Evolutionary conservation across 2,113 vertebrate species (phyloP), one percentile per base, ranked within the genome.

Genomic region (Rhombomys opimus): DNA sequence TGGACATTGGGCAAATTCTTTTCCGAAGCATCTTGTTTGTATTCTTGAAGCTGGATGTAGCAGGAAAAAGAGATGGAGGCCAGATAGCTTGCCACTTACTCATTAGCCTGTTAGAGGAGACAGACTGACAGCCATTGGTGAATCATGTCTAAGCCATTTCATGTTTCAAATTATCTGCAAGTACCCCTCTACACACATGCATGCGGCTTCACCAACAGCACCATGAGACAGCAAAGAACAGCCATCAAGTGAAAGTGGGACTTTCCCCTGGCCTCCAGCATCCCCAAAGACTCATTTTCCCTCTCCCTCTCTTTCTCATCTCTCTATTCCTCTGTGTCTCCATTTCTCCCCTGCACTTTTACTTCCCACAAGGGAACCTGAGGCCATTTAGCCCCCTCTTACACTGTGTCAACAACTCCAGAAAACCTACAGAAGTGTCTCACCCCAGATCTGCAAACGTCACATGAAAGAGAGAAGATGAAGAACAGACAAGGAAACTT

Each of bases 51-150:
- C 76, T 73, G 82, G 76, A 52, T 50, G 95, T 90, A 91, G 96
- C 93, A 88, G 90, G 92, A 95, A 90, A 93, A 95, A 91, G 73
- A 57, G 12, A 9, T 89, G 82, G 73, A 25, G 41, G 72, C 86
- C 81, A 76, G 94, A 96, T 90, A 95, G 15, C 93, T 96, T 94
- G 68, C 89, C 73, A 93, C 89, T 97, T 97, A 97, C 95, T 98
- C 97, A 97, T 63, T 23, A 67, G 78, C 63, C 68, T 91, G 18
- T 89, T 65, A 76, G 57, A 59, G 95, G 94, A 93, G 93, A 97
- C 38, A 25, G 72, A 1, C 38, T 92, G 87, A 92, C 84, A 96
- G 68, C 32, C 27, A 23, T 9, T 17, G 35, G 27, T 97, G 97
- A 98, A 72, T 97, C 97, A 98, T 1, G 54, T 72, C 92, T 96